phyloP scores from a whole-genome alignment of 2,797 vertebrate genomes.

The Hypotaenidia philippensis region DNA sequence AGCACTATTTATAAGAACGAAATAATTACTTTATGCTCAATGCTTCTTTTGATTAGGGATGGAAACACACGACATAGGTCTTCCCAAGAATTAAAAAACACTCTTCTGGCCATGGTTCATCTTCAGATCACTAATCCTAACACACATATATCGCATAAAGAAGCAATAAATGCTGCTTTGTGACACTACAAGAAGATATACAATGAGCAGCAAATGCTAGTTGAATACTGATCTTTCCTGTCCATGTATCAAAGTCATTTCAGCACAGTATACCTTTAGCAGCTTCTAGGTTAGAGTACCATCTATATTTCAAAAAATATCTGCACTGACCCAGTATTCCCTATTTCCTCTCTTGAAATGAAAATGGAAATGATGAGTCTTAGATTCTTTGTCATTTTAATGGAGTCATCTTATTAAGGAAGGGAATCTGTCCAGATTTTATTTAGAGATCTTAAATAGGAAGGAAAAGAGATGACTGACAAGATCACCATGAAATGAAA shows the following conservation, averaged over 20 bases:
- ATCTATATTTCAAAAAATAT: background rate
- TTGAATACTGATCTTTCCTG: background rate
- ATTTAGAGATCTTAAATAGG: background rate
- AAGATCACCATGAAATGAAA: background rate
- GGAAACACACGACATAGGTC: background rate
- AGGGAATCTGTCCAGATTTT: background rate
- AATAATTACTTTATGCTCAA: conserved; percentile 12
- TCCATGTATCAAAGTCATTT: background rate
- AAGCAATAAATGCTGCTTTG: background rate
- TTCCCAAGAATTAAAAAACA: background rate
- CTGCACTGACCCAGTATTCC: background rate
- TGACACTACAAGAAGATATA: background rate
- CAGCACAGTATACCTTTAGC: background rate
- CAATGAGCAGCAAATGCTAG: background rate
- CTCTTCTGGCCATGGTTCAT: background rate
- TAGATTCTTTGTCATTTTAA: background rate
- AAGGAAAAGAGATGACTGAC: background rate
- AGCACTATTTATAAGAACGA: conserved; percentile 6
- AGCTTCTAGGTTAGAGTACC: background rate
- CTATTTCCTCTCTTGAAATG: background rate
- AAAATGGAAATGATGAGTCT: background rate
- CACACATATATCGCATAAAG: background rate
- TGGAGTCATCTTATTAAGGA: background rate
- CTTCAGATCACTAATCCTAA: background rate
- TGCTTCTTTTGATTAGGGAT: background rate